phyloP scores from a whole-genome alignment of 2,888 invertebrate species.

The Carpatolechia fugitivella region DNA sequence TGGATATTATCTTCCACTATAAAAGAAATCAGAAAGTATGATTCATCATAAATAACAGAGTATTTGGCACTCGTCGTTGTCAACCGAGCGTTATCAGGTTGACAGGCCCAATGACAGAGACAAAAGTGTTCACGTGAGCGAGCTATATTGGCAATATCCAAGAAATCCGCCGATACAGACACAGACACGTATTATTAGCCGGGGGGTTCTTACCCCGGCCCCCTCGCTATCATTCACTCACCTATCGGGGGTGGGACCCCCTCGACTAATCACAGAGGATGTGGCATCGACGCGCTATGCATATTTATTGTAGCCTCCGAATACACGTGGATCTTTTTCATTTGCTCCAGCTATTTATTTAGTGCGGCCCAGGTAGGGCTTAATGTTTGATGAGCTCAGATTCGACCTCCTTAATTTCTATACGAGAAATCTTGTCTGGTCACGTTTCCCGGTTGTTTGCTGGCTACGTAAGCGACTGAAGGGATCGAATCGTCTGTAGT shows the following conservation, averaged over 20 bases:
- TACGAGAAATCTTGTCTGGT: slow-evolving; percentile 47
- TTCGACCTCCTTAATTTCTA: slow-evolving; percentile 65
- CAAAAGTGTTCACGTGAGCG: slow-evolving; percentile 69
- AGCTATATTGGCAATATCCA: slow-evolving; percentile 75
- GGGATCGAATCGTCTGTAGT: slow-evolving; percentile 32
- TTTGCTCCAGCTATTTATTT: slow-evolving; percentile 72
- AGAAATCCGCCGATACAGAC: slow-evolving; percentile 72
- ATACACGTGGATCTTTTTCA: slow-evolving; percentile 75
- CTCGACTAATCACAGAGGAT: slow-evolving; percentile 77
- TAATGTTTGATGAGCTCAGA: slow-evolving; percentile 75
- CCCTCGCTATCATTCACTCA: slow-evolving; percentile 78
- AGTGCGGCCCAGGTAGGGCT: slow-evolving; percentile 62
- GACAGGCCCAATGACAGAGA: slow-evolving; percentile 57
- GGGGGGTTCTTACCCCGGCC: slow-evolving; percentile 59
- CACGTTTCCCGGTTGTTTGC: slow-evolving; percentile 48
- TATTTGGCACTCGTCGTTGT: neutral
- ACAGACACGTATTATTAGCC: slow-evolving; percentile 73
- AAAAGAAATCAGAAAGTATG: neutral
- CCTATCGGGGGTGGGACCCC: slow-evolving; percentile 62
- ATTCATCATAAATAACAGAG: neutral
- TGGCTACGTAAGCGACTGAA: slow-evolving; percentile 48
- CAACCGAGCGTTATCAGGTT: slow-evolving; percentile 24
- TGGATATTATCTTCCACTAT: neutral
- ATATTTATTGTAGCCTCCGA: slow-evolving; percentile 75
- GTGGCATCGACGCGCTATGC: slow-evolving; percentile 76